phyloP scores from a whole-genome alignment of 2,113 vertebrate genomes.

The Ochotona curzoniae region DNA sequence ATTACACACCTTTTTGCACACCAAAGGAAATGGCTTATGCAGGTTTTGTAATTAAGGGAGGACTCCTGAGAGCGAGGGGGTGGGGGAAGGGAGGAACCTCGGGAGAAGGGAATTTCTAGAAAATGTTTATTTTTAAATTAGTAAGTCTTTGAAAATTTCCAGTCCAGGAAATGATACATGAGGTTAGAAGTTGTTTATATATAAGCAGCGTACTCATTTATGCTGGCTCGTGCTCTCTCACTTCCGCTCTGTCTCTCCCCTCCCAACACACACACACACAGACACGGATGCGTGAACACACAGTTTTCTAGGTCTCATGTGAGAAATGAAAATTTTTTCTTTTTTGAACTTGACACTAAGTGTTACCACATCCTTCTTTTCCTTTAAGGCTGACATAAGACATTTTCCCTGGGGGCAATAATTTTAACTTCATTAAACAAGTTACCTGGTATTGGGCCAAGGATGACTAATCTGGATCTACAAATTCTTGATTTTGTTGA shows the following conservation, averaged over 20 bases:
- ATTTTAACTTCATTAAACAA: constrained; percentile 44
- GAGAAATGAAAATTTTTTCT: constrained; percentile 23
- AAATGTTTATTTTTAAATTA: constrained; percentile 84
- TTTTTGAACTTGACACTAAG: constrained; percentile 25
- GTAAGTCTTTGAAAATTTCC: constrained; percentile 77
- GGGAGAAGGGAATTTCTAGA: constrained; percentile 84
- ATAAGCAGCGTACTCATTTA: neutral
- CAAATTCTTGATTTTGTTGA: constrained; percentile 31
- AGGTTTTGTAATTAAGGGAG: constrained; percentile 89
- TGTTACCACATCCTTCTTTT: neutral
- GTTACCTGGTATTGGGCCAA: constrained; percentile 12
- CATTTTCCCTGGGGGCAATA: neutral
- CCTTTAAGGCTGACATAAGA: neutral
- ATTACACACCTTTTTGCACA: constrained; percentile 93
- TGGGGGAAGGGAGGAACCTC: constrained; percentile 84
- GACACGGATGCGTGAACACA: neutral
- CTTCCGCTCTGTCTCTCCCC: too few species aligned
- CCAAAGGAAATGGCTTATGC: constrained; percentile 89
- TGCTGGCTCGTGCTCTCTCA: neutral
- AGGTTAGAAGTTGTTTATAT: constrained; percentile 27
- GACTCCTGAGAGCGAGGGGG: constrained; percentile 82
- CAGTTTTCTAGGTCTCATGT: constrained; percentile 6
- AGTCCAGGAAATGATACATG: constrained; percentile 45
- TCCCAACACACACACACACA: neutral
- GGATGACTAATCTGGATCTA: constrained; percentile 18